Base-by-base conservation (phyloP, 2,888 invertebrate genomes). In the Hipparchia sbordonii region DNA sequence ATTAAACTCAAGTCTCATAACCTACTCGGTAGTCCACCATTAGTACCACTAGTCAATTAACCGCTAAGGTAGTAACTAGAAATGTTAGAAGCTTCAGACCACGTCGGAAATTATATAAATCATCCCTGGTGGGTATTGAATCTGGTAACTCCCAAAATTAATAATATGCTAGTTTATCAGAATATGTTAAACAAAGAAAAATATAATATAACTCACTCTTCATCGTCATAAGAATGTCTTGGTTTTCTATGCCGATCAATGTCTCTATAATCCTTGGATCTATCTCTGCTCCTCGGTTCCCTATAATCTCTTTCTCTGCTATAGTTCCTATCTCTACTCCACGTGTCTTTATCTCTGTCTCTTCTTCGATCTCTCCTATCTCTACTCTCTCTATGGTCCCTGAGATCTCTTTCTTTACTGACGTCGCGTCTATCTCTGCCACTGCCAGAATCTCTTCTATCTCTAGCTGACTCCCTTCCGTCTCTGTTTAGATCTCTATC, bases 151-250 rank as follows among this genome's bases (percentile, higher is more conserved):
- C 1, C 23, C 23, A 23, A 1, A 23, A 23, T 23, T 0, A 23
- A 23, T 23, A 23, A 23, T 23, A 23, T 23, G 23, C 23, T 23
- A 23, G 1, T 23, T 23, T 23, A 23, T 23, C 39, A 39, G 39
- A 39, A 39, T 39, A 1, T 39, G 39, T 39, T 39, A 39, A 39
- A 39, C 39, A 39, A 39, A 39, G 39, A 1, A 39, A 39, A 39
- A 39, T 23, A 23, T 23, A 23, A 23, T 23, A 23, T 0, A 62
- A 88, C 95, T 94, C 81, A 96, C 96, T 96, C 96, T 84, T 96
- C 96, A 74, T 96, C 96, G 74, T 96, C 96, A 81, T 96, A 96
- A 74, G 96, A 96, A 79, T 95, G 95, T 80, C 95, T 89, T 12
- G 95, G 90, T 83, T 95, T 94, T 83, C 95, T 91, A 81, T 96